Percentiles rank a stretch among this genome's conserved stretches.
Conservation (phyloP, 2,797 vertebrate species). For the Masticophis lateralis region DNA sequence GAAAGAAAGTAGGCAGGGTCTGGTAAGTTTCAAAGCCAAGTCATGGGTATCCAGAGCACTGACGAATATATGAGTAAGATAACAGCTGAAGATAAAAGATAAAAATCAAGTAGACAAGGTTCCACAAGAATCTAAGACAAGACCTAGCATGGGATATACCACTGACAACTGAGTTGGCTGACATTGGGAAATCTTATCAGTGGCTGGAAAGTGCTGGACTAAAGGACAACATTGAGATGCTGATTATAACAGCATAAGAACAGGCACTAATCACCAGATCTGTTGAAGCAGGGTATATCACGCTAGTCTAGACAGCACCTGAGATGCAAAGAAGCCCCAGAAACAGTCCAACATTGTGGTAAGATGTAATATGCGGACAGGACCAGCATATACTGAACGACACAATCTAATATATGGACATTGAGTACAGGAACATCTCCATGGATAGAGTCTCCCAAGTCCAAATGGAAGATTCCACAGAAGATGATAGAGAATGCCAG, state of each 20-base stretch:
- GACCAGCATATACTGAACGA: background rate
- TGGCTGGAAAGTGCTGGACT: background rate
- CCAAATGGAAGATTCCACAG: no score
- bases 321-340: background rate
- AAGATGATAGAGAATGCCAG: no score
- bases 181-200: background rate
- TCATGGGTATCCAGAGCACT: background rate
- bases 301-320: background rate
- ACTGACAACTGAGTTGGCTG: background rate
- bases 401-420: background rate
- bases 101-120: background rate
- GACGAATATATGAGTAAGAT: background rate
- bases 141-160: background rate
- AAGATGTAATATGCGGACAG: background rate
- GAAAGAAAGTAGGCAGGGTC: background rate
- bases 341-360: background rate
- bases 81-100: background rate
- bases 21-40: background rate
- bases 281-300: background rate
- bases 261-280: background rate
- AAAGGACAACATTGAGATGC: background rate
- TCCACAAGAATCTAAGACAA: background rate
- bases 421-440: no score
- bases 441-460: no score
- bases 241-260: background rate